These are phyloP conservation scores for Tokudaia tokunoshimensis DNA, from an alignment of 2,797 vertebrate species.

Conservation along the genomic window DNA sequence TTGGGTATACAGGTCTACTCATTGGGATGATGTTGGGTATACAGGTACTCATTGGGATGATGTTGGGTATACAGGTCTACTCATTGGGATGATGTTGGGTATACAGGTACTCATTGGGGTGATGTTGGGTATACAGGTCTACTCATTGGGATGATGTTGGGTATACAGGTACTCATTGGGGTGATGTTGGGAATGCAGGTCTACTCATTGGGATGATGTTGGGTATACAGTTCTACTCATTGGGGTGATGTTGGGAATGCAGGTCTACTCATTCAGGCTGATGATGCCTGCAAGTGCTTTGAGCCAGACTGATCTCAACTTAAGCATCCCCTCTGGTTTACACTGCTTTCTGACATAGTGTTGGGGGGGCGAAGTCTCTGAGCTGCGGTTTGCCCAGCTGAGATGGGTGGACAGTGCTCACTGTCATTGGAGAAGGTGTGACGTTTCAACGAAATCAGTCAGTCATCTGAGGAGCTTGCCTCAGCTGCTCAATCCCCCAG, in stretches of 20 bases:
- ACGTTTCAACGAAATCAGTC: background rate
- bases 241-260: too few relatives aligned
- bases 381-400: background rate
- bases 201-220: too few relatives aligned
- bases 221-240: too few relatives aligned
- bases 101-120: too few relatives aligned
- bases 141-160: too few relatives aligned
- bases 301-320: background rate
- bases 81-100: background rate
- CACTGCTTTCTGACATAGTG: background rate
- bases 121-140: too few relatives aligned
- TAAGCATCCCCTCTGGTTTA: background rate
- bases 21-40: too few relatives aligned
- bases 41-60: too few relatives aligned
- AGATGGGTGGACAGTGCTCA: background rate
- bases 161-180: too few relatives aligned
- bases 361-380: background rate
- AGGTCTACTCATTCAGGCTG: background rate
- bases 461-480: background rate
- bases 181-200: too few relatives aligned
- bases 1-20: too few relatives aligned
- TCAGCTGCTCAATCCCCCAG: background rate
- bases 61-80: background rate
- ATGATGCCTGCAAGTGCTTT: background rate
- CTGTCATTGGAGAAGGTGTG: background rate